These are phyloP conservation scores for Cryptotis parvus DNA, from an alignment of 2,113 vertebrate species.

Conservation along the genomic window DNA sequence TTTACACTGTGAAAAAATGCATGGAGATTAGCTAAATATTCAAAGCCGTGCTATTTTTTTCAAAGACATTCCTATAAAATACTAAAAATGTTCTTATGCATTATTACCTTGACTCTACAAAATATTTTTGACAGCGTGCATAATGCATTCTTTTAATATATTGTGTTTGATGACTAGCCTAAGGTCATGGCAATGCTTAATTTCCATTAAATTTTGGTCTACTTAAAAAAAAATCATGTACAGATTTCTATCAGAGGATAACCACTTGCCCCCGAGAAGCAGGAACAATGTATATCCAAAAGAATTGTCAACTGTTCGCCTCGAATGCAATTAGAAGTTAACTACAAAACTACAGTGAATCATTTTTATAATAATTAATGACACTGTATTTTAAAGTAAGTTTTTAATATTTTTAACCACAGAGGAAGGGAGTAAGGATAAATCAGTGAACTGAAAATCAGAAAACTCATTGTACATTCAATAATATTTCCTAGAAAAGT, in stretches of 20 bases:
- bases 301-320: background rate
- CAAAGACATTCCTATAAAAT: slow-evolving; percentile 26
- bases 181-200: background rate
- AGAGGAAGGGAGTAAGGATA: slow-evolving; percentile 66
- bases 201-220: background rate
- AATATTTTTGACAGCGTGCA: background rate
- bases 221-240: background rate
- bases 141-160: background rate
- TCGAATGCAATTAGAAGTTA: slow-evolving; percentile 58
- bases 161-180: background rate
- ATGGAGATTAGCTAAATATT: background rate
- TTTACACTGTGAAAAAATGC: background rate
- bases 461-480: slow-evolving; percentile 71
- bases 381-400: slow-evolving; percentile 39
- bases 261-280: background rate
- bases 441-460: slow-evolving; percentile 83
- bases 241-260: slow-evolving; percentile 10
- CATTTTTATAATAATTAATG: slow-evolving; percentile 65
- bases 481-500: slow-evolving; percentile 56
- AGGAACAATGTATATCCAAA: background rate
- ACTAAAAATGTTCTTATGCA: slow-evolving; percentile 26
- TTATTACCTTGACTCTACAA: background rate
- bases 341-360: background rate
- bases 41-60: background rate
- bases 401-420: slow-evolving; percentile 66